A percentile compares a stretch with the other conserved stretches of the same genome.
These are phyloP conservation scores for Acanthurus leucopareius DNA, from an alignment of 2,797 vertebrate species.

Conservation along the genomic window DNA sequence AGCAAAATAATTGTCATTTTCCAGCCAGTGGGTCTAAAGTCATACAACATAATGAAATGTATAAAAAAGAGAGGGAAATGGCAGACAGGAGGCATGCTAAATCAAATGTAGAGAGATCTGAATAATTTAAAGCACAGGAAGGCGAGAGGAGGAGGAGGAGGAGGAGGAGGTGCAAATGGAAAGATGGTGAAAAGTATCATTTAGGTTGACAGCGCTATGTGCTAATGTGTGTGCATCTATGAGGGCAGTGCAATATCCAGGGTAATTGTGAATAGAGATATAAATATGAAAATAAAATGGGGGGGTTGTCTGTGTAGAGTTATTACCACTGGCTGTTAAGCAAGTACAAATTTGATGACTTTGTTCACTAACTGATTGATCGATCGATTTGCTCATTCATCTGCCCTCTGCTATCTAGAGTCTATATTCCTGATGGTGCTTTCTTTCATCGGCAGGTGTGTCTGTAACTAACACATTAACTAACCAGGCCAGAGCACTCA, in stretches of 20 bases:
- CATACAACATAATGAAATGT: conserved; percentile 91
- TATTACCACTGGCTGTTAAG: conserved; percentile 67
- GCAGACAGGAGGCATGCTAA: conserved; percentile 88
- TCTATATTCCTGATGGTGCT: conserved; percentile 39
- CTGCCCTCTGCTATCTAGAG: conserved; percentile 36
- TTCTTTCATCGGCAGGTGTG: conserved; percentile 64
- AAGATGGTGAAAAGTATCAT: conserved; percentile 87
- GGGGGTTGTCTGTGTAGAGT: conserved; percentile 28
- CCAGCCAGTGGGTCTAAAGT: conserved; percentile 90
- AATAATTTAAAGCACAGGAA: conserved; percentile 88
- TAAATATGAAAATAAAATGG: conserved; percentile 71
- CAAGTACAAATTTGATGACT: conserved; percentile 69
- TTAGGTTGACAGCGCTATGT: conserved; percentile 86
- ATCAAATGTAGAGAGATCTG: conserved; percentile 89
- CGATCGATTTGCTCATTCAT: conserved; percentile 53
- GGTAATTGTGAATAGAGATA: conserved; percentile 69
- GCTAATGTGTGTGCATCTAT: conserved; percentile 81
- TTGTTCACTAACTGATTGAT: conserved; percentile 67
- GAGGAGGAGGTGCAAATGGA: conserved; percentile 83
- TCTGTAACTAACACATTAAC: conserved; percentile 77
- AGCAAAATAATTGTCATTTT: conserved; percentile 92
- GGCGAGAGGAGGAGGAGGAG: conserved; percentile 79
- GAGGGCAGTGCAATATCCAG: conserved; percentile 75
- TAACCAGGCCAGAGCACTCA: conserved; percentile 62
- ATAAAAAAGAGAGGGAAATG: conserved; percentile 86